Conservation (phyloP, 2,888 invertebrate genomes). For the Euclidia mi region DNA sequence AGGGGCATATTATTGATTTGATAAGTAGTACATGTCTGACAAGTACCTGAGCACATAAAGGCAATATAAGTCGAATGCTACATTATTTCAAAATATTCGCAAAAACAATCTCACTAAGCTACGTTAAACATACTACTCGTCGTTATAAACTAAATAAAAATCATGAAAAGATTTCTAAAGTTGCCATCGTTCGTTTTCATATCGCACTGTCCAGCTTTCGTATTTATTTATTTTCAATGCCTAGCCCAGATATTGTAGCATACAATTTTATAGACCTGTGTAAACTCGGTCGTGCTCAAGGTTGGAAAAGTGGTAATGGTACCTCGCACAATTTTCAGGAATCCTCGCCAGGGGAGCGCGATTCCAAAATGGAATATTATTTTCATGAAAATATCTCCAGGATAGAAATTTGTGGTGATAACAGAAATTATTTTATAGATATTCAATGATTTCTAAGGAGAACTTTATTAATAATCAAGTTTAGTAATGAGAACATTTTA, state of each 20-base stretch:
- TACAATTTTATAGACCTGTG: constrained; percentile 61
- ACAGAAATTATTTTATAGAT: constrained; percentile 3
- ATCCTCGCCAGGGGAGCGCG: constrained; percentile 20
- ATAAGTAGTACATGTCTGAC: too few relatives aligned
- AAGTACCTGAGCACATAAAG: too few relatives aligned
- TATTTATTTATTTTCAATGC: constrained; percentile 43
- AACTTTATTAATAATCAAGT: too few relatives aligned
- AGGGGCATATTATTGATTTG: too few relatives aligned
- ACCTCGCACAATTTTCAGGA: constrained; percentile 30
- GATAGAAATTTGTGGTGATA: constrained; percentile 3
- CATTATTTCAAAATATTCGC: too few relatives aligned
- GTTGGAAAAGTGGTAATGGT: constrained; percentile 52
- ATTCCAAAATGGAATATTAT: constrained; percentile 27
- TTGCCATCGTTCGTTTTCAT: constrained; percentile 33
- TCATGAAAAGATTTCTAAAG: constrained; percentile 22
- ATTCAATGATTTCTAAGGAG: neutral
- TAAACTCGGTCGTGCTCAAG: constrained; percentile 47
- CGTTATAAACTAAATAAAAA: neutral
- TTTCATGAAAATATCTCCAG: constrained; percentile 26
- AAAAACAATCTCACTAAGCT: too few relatives aligned
- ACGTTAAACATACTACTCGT: too few relatives aligned
- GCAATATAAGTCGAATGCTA: too few relatives aligned
- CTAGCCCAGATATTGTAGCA: constrained; percentile 55
- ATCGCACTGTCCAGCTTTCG: constrained; percentile 28
- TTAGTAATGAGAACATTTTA: too few relatives aligned